Evolutionary conservation across 2,888 invertebrate species (phyloP).

Genomic region (Drosophila basisetae): DNA sequence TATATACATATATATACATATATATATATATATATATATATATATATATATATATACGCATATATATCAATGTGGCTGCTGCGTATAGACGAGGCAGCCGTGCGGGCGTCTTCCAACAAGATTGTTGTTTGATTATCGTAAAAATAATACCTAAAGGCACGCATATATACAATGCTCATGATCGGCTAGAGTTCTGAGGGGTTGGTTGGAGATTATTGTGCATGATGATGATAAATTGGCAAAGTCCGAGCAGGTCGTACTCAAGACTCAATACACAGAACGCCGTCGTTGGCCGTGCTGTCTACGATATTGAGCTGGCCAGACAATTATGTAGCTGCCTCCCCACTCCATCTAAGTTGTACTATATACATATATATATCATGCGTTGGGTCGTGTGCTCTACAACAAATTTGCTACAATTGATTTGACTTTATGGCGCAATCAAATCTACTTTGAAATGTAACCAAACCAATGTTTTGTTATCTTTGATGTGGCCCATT

Average conservation of each 20-base stretch:
- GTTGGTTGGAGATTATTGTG: slow-evolving; percentile 7
- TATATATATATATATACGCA: background rate
- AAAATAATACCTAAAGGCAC: slow-evolving; percentile 57
- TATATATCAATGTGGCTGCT: slow-evolving; percentile 33
- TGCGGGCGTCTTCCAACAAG: slow-evolving; percentile 66
- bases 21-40: slow-evolving; percentile 4
- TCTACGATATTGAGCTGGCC: slow-evolving; percentile 44
- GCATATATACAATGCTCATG: slow-evolving; percentile 32
- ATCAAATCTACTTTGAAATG: slow-evolving; percentile 33
- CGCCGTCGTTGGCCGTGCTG: slow-evolving; percentile 28
- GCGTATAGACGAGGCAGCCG: slow-evolving; percentile 62
- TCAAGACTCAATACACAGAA: slow-evolving; percentile 6
- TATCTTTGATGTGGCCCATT: slow-evolving; percentile 59
- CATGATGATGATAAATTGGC: slow-evolving; percentile 33
- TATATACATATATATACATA: slow-evolving; percentile 18
- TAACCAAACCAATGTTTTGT: slow-evolving; percentile 25
- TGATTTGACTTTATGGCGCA: slow-evolving; percentile 55
- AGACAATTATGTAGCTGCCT: slow-evolving; percentile 17
- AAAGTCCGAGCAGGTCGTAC: slow-evolving; percentile 17
- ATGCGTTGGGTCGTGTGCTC: slow-evolving; percentile 28
- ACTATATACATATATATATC: background rate
- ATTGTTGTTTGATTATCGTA: slow-evolving; percentile 62
- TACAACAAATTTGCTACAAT: slow-evolving; percentile 42
- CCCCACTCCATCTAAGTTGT: background rate
- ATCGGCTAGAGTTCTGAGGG: background rate